Evolutionary conservation across 2,888 invertebrate species (phyloP).

Genomic region (Panopea generosa): DNA sequence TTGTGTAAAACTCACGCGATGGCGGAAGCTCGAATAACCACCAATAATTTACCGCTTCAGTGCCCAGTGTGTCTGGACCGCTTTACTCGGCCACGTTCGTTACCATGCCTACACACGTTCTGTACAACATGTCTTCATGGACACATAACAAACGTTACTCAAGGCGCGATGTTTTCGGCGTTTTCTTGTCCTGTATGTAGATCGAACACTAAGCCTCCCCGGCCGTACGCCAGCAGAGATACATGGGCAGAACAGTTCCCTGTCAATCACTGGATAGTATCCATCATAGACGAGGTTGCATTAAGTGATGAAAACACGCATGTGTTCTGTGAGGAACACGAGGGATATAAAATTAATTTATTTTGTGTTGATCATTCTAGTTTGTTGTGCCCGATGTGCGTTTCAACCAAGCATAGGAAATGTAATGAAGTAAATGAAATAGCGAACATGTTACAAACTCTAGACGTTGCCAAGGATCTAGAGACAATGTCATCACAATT

Average conservation of each 20-base stretch:
- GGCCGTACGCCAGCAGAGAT: constrained; percentile 33
- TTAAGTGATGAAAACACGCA: constrained; percentile 2
- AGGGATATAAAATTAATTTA: constrained; percentile 42
- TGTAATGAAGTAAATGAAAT: constrained; percentile 62
- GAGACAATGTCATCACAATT: constrained; percentile 14
- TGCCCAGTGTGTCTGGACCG: constrained; percentile 63
- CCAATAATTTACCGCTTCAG: constrained; percentile 11
- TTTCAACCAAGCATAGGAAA: constrained; percentile 58
- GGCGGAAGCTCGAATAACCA: no score
- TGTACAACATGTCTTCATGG: constrained; percentile 56
- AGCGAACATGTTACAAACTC: constrained; percentile 21
- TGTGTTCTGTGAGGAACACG: constrained; percentile 33
- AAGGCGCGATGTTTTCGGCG: constrained; percentile 19
- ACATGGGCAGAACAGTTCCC: constrained; percentile 66
- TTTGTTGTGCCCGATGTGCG: constrained; percentile 63
- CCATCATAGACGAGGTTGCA: constrained; percentile 52
- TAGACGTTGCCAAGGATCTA: constrained; percentile 15
- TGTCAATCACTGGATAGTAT: constrained; percentile 60
- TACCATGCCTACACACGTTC: constrained; percentile 68
- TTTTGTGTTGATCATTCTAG: constrained; percentile 60
- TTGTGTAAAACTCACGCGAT: no score
- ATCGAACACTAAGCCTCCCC: constrained; percentile 45
- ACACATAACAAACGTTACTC: constrained; percentile 48
- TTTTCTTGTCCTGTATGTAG: constrained; percentile 66
- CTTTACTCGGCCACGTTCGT: constrained; percentile 57